Evolutionary conservation across 1,140 invertebrate species (phyloP), one percentile per base, ranked within the genome.

Genomic region (Eulimnadia texana): DNA sequence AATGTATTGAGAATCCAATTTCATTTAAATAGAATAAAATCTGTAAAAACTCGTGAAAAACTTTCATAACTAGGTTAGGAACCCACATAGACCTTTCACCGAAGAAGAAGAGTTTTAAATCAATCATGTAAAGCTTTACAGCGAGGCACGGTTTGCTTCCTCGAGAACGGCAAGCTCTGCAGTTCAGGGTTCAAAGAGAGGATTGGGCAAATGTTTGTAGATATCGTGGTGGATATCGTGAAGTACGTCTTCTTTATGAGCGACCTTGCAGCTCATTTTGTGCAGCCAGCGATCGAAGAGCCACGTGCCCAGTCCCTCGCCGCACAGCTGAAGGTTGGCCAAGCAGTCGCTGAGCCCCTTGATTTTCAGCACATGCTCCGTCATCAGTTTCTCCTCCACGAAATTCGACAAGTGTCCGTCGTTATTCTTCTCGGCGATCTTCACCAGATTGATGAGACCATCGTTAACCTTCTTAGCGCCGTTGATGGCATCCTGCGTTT

Each of bases 311-410:
- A 89, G 71, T 10, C 86, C 85, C 67, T 78, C 77, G 2, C 84
- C 83, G 24, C 85, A 82, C 63, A 82, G 73, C 65, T 82, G 81
- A 62, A 89, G 70, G 68, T 85, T 85, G 1, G 83, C 81, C 16
- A 88, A 77, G 66, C 83, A 79, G 70, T 85, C 82, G 2, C 80
- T 78, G 3, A 90, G 73, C 66, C 84, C 76, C 68, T 87, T 86
- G 57, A 88, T 86, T 2, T 80, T 75, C 64, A 86, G 82, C 3
- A 90, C 84, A 74, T 88, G 86, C 67, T 88, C 84, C 66, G 82
- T 78, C 28, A 89, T 68, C 66, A 80, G 87, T 67, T 85, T 78
- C 0, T 75, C 77, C 70, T 88, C 85, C 58, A 89, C 69, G 66
- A 84, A 87, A 67, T 86, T 84, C 64, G 79, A 76, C 0, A 86